A percentile compares a stretch with the other conserved stretches of the same genome.
Conservation (phyloP, 1,140 invertebrate genomes). For the Micrasema minimum region DNA sequence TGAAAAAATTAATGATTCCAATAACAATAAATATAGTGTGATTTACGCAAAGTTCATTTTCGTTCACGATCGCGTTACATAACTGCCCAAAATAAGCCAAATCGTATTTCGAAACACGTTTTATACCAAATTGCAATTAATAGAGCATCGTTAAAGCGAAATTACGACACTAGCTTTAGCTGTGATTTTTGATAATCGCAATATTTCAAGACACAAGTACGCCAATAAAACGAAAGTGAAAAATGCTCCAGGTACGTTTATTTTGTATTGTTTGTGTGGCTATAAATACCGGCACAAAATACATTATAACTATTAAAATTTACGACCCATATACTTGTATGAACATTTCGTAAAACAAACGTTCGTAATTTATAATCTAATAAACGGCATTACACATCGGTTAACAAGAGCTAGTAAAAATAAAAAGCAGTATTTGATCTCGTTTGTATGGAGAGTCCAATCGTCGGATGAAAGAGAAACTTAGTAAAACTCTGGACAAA, state of each 20-base stretch:
- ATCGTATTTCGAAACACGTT: background rate
- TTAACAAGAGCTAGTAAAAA: slow-evolving; percentile 9
- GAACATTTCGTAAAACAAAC: slow-evolving; percentile 1
- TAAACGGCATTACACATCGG: slow-evolving; percentile 9
- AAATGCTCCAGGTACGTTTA: background rate
- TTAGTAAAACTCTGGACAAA: slow-evolving; percentile 2
- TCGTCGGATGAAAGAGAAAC: slow-evolving; percentile 20
- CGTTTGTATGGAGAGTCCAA: background rate
- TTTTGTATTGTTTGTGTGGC: background rate
- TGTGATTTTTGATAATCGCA: background rate
- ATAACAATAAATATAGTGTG: slow-evolving; percentile 16
- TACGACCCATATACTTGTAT: background rate
- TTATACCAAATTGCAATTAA: background rate
- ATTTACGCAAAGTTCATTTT: slow-evolving; percentile 16
- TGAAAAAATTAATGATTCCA: slow-evolving; percentile 15
- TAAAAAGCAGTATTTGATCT: slow-evolving; percentile 16
- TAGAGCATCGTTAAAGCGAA: background rate
- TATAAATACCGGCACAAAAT: slow-evolving; percentile 7
- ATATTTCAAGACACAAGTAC: background rate
- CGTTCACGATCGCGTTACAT: slow-evolving; percentile 15
- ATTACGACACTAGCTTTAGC: background rate
- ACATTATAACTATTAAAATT: slow-evolving; percentile 16
- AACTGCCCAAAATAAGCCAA: background rate
- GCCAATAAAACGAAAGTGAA: slow-evolving; percentile 12
- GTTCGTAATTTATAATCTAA: slow-evolving; percentile 9